phyloP scores from a whole-genome alignment of 2,113 vertebrate species.

The Callipepla californica region DNA sequence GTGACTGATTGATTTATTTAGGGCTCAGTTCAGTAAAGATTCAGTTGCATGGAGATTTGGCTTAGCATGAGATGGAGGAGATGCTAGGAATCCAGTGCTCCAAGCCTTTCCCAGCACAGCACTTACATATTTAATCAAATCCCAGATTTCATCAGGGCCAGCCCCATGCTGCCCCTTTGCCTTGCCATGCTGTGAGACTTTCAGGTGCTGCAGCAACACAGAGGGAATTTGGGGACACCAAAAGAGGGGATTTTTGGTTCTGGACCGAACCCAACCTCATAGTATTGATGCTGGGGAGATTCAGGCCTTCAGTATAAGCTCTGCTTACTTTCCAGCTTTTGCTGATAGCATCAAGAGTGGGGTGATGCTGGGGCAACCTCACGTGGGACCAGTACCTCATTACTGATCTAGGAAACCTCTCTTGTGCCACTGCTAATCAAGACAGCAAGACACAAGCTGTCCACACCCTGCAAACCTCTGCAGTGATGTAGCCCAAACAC shows the following conservation, averaged over 20 bases:
- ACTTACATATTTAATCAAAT: too few relatives aligned
- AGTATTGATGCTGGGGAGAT: not conserved
- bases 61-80: not conserved
- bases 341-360: not conserved
- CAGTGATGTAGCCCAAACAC: not conserved
- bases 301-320: accelerated
- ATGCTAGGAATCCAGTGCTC: not conserved
- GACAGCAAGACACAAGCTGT: not conserved
- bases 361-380: not conserved
- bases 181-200: accelerated
- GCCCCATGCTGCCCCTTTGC: not conserved
- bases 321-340: not conserved
- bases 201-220: not conserved
- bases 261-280: not conserved
- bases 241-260: not conserved
- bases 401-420: not conserved
- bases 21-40: constrained; percentile 21
- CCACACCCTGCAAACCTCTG: not conserved
- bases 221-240: not conserved
- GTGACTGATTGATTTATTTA: constrained; percentile 32
- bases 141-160: not conserved
- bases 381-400: accelerated
- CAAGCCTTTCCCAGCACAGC: not conserved
- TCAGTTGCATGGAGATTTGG: not conserved
- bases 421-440: not conserved